Evolutionary conservation across 2,888 invertebrate genomes (phyloP).

Genomic region (Choristoneura rosaceana): DNA sequence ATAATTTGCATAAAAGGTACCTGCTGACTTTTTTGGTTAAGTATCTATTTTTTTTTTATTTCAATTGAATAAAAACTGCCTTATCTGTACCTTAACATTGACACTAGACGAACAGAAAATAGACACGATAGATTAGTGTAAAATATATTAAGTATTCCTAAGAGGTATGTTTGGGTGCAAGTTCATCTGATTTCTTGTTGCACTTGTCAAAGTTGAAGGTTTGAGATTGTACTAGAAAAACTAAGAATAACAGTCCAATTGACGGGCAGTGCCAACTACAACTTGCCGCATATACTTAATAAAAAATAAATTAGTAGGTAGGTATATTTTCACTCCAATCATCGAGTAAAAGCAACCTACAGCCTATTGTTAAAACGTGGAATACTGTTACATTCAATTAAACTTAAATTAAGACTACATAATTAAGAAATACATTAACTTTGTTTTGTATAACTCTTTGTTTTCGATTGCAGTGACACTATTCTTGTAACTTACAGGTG

Average conservation of each 20-base stretch:
- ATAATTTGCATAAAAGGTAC: background rate
- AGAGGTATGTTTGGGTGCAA: conserved; percentile 7
- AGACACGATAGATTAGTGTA: conserved; percentile 21
- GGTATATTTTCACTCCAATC: background rate
- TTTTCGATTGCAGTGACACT: conserved; percentile 6
- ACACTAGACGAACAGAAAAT: conserved; percentile 17
- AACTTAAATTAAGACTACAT: background rate
- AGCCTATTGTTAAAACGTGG: background rate
- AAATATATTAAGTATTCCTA: conserved; percentile 3
- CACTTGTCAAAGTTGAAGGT: background rate
- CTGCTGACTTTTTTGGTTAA: background rate
- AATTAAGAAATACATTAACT: conserved; percentile 2
- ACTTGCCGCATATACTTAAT: background rate
- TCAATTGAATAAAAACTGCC: conserved; percentile 28
- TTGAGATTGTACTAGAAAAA: background rate
- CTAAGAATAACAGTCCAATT: background rate
- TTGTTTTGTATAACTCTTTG: background rate
- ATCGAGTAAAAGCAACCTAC: background rate
- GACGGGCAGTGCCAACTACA: background rate
- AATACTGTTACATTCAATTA: background rate
- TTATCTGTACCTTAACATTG: conserved; percentile 37
- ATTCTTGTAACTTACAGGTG: background rate
- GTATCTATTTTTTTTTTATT: background rate
- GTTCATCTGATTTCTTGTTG: background rate
- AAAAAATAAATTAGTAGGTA: no score